phyloP scores from a whole-genome alignment of 2,888 invertebrate genomes.

The Abscondita cerata region DNA sequence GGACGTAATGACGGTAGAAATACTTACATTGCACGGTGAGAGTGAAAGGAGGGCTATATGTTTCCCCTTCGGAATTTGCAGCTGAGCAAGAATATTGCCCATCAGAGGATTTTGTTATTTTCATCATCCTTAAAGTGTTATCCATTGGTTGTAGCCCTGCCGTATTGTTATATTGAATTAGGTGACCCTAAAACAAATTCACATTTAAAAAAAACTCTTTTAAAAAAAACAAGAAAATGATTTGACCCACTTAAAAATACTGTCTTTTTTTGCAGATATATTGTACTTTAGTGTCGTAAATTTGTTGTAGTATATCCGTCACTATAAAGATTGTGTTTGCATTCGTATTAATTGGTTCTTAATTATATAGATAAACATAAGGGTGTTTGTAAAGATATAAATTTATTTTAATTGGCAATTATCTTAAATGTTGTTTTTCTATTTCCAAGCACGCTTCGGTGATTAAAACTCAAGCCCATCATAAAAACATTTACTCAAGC shows the following conservation, averaged over 20 bases:
- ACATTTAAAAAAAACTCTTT: no score
- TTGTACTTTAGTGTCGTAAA: no score
- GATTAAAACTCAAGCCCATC: slow-evolving; percentile 7
- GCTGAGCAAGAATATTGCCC: slow-evolving; percentile 85
- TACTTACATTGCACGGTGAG: slow-evolving; percentile 83
- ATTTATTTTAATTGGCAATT: slow-evolving; percentile 11
- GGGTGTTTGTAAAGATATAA: slow-evolving; percentile 2
- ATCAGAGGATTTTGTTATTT: slow-evolving; percentile 72
- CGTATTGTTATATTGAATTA: slow-evolving; percentile 70
- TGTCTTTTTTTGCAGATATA: no score
- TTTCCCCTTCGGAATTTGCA: slow-evolving; percentile 80
- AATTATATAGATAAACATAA: slow-evolving; percentile 5
- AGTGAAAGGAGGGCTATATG: slow-evolving; percentile 75
- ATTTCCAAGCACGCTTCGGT: slow-evolving; percentile 3
- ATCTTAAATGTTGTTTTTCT: slow-evolving; percentile 10
- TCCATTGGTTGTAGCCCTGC: slow-evolving; percentile 72
- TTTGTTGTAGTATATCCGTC: neutral
- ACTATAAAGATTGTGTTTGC: neutral
- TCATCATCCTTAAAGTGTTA: slow-evolving; percentile 71
- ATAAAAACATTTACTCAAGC: slow-evolving; percentile 7
- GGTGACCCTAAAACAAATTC: slow-evolving; percentile 68
- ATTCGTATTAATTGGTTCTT: slow-evolving; percentile 2
- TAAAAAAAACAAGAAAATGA: neutral
- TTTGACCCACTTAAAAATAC: no score
- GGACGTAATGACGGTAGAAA: slow-evolving; percentile 20